A percentile compares a stretch with the other conserved stretches of the same genome.
Conservation (phyloP, 2,113 vertebrate genomes). For the Anser cygnoides region DNA sequence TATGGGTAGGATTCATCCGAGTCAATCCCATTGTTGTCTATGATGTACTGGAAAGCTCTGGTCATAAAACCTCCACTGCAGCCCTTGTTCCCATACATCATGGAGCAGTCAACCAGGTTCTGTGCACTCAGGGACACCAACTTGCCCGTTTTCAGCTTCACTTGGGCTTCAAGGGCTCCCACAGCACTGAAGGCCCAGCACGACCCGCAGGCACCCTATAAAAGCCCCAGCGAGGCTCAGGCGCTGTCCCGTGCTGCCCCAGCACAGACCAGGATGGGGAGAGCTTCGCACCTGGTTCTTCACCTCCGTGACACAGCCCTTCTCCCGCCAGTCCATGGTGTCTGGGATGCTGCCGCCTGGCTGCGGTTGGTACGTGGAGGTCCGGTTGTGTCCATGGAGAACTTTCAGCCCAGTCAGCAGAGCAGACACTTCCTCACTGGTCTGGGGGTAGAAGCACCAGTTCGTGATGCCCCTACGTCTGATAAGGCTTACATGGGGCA, state of each 20-base stretch:
- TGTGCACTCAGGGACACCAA: slow-evolving; percentile 85
- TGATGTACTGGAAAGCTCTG: slow-evolving; percentile 81
- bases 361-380: slow-evolving; percentile 12
- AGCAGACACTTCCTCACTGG: slow-evolving; percentile 79
- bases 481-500: fast-evolving
- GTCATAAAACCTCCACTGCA: slow-evolving; percentile 85
- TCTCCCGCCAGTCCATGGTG: slow-evolving; percentile 81
- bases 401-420: slow-evolving; percentile 72
- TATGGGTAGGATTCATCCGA: slow-evolving; percentile 87
- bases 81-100: slow-evolving; percentile 75
- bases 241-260: neutral
- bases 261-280: no score
- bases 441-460: slow-evolving; percentile 57
- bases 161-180: slow-evolving; percentile 85
- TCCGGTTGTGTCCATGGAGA: slow-evolving; percentile 28
- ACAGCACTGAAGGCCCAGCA: slow-evolving; percentile 90
- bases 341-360: slow-evolving; percentile 53
- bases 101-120: slow-evolving; percentile 87
- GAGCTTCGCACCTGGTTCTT: slow-evolving; percentile 78
- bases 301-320: slow-evolving; percentile 80
- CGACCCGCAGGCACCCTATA: slow-evolving; percentile 80
- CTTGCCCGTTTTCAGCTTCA: slow-evolving; percentile 76
- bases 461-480: neutral
- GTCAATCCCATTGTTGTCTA: slow-evolving; percentile 85
- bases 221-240: neutral